Evolutionary conservation across 2,113 vertebrate species (phyloP).

Genomic region (Ramphastos sulfuratus): DNA sequence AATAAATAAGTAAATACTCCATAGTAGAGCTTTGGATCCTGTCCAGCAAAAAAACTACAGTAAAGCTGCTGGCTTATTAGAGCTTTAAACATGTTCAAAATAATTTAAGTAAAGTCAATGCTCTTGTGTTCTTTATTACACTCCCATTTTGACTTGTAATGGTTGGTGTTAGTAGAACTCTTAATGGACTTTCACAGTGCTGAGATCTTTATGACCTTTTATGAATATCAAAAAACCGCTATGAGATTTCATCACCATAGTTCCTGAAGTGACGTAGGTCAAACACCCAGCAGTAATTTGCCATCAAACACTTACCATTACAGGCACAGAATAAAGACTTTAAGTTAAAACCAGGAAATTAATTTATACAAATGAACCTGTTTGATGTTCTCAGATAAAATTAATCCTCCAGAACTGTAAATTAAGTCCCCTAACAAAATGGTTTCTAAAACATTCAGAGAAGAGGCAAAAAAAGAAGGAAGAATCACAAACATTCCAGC

Average conservation of each 20-base stretch:
- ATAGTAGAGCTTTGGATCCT: background rate
- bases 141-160: background rate
- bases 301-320: background rate
- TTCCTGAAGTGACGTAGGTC: background rate
- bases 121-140: background rate
- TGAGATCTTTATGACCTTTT: background rate
- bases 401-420: background rate
- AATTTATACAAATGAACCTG: background rate
- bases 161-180: background rate
- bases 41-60: background rate
- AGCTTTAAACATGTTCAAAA: background rate
- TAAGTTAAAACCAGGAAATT: background rate
- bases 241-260: background rate
- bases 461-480: rapidly evolving
- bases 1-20: background rate
- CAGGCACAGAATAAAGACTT: background rate
- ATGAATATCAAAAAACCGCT: background rate
- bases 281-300: background rate
- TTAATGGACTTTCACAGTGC: background rate
- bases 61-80: background rate
- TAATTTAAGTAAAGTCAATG: background rate
- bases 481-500: background rate
- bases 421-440: background rate
- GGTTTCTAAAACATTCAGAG: background rate
- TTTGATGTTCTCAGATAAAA: background rate